Base-by-base conservation (phyloP, 2,797 vertebrate species). In the Nasua narica region DNA sequence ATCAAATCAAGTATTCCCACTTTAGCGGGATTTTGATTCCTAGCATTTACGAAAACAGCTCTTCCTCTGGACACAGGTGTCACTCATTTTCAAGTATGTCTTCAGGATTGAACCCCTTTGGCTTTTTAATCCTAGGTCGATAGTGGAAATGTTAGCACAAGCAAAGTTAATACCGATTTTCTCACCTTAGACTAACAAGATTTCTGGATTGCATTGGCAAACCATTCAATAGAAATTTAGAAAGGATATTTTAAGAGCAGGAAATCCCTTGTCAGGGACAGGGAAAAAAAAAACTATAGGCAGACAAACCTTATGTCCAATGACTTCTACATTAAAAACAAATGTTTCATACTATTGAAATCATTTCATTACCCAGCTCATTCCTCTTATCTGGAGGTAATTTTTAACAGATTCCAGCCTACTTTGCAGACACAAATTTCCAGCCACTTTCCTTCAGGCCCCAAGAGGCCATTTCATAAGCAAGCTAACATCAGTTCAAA, bases 351-450 rank as follows among this genome's bases (percentile, higher is more conserved):
- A 93, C 76, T 92, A 98, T 82, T 97, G 97, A 98, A 98, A 98
- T 88, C 93, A 98, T 98, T 98, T 98, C 97, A 97, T 97, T 98
- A 97, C 86, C 96, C 77, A 98, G 97, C 91, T 98, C 96, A 96
- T 97, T 94, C 96, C 97, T 96, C 96, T 98, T 98, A 98, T 98
- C 97, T 97, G 98, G 97, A 98, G 91, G 95, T 98, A 98, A 98
- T 98, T 98, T 98, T 97, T 98, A 98, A 98, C 98, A 99, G 98
- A 98, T 98, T 98, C 87, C 96, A 97, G 96, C 94, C 98, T 98
- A 67, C 62, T 98, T 97, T 96, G 88, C 96, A 98, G 98, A 98
- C 95, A 78, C 94, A 96, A 95, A 95, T 98, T 98, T 97, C 97
- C 96, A 98, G 95, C 94, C 96, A 98, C 94, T 98, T 92, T 70